Percentiles rank a stretch among this genome's conserved stretches.
phyloP scores from a whole-genome alignment of 2,113 vertebrate genomes.

The Ornithorhynchus anatinus region DNA sequence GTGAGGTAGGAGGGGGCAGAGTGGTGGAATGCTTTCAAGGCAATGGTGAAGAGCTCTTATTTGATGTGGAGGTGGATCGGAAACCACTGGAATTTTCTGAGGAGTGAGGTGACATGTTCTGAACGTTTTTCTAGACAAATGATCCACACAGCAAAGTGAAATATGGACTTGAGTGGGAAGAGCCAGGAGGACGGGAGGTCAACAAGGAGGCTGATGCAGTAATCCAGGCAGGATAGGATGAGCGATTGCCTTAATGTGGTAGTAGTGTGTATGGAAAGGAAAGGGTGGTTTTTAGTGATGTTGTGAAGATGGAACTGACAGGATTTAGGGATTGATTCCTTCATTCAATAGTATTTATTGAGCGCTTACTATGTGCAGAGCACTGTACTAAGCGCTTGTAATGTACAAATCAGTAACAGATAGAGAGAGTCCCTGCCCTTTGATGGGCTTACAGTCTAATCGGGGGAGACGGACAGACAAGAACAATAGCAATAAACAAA shows the following conservation, averaged over 20 bases:
- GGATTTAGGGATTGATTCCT: background rate
- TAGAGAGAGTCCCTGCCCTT: no score
- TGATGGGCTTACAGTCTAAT: no score
- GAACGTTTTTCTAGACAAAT: background rate
- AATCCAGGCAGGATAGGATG: background rate
- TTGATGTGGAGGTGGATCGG: background rate
- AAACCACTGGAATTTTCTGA: background rate
- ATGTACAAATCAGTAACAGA: no score
- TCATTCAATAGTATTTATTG: no score
- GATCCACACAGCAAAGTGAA: background rate
- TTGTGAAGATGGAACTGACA: background rate
- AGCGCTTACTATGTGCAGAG: no score
- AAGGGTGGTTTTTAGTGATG: background rate
- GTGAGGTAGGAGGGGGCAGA: background rate
- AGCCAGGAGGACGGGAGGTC: background rate
- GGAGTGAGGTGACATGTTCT: background rate
- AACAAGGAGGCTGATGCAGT: background rate
- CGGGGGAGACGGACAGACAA: no score
- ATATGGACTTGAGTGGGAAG: background rate
- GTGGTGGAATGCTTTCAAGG: background rate
- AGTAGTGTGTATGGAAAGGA: background rate
- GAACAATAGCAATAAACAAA: no score
- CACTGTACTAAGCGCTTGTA: no score
- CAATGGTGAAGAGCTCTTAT: background rate
- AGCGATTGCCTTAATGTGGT: constrained; percentile 11